Evolutionary conservation across 2,888 invertebrate species (phyloP).

Genomic region (Drosophila recens): DNA sequence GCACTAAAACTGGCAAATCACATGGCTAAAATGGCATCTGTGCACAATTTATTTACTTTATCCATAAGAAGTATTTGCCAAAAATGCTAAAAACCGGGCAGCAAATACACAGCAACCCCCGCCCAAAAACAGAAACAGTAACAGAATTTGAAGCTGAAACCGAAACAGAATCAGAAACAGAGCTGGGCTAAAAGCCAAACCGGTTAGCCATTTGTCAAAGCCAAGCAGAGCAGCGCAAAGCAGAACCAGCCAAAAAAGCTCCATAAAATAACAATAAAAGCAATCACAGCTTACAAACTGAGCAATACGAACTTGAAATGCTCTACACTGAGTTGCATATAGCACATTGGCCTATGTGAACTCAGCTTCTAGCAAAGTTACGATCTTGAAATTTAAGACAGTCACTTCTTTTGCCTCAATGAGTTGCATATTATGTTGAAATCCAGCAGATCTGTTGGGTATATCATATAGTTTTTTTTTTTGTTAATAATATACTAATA

Average conservation of each 20-base stretch:
- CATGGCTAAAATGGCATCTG: slow-evolving; percentile 33
- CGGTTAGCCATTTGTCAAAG: slow-evolving; percentile 76
- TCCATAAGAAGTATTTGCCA: slow-evolving; percentile 44
- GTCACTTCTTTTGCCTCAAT: background rate
- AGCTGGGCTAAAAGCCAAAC: slow-evolving; percentile 72
- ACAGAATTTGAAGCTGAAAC: slow-evolving; percentile 30
- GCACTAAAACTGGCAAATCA: slow-evolving; percentile 43
- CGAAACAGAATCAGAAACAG: slow-evolving; percentile 31
- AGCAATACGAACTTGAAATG: slow-evolving; percentile 20
- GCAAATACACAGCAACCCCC: slow-evolving; percentile 16
- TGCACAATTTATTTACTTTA: slow-evolving; percentile 40
- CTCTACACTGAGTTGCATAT: slow-evolving; percentile 18
- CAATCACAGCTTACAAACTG: slow-evolving; percentile 8
- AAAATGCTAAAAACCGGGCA: slow-evolving; percentile 43
- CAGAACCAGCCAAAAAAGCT: slow-evolving; percentile 39
- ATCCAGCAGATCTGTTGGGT: background rate
- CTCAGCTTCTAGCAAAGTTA: background rate
- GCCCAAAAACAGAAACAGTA: slow-evolving; percentile 13
- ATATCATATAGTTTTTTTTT: background rate
- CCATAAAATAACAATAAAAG: slow-evolving; percentile 63
- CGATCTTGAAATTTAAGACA: background rate
- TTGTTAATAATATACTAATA: background rate
- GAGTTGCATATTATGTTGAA: background rate
- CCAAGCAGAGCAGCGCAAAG: slow-evolving; percentile 53
- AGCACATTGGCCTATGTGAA: background rate